Evolutionary conservation across 1,140 invertebrate species (phyloP), one percentile per base, ranked within the genome.

Genomic region (Dreissena rostriformis): DNA sequence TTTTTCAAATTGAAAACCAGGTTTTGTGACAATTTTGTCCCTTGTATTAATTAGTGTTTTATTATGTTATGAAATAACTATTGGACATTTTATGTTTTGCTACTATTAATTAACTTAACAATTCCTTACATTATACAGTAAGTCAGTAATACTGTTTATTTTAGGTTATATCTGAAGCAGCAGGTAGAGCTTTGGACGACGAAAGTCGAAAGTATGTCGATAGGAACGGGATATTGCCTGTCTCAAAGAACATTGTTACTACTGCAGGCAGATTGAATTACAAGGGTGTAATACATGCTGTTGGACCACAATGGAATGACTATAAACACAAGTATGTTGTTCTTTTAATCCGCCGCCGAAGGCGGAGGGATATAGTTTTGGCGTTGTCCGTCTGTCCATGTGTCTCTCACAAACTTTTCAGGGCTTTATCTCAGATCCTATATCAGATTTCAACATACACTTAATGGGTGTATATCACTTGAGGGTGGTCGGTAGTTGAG

Each of bases 111-210:
- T n/a, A n/a, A n/a, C n/a, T n/a, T n/a, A n/a, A n/a, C n/a, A n/a
- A n/a, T n/a, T n/a, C n/a, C n/a, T n/a, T n/a, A n/a, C n/a, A n/a
- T n/a, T n/a, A n/a, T n/a, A n/a, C n/a, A n/a, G n/a, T n/a, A n/a
- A n/a, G n/a, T n/a, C n/a, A n/a, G n/a, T n/a, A n/a, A n/a, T n/a
- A 57, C 53, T 19, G 12, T 57, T 57, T 19, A 12, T 57, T 57
- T 14, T 19, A 57, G 53, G 53, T 96, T 15, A 98, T 98, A 91
- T 72, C 83, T 39, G 67, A 84, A 14, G 86, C 87, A n/a, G 88
- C 86, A 66, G 87, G 88, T 2, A 12, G 52, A 51, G 24, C 22
- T 5, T 57, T 89, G 19, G 65, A 82, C 15, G 28, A 68, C 15
- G 88, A 89, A 24, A 82, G 88, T 39, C 51, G 79, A 22, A 29